A percentile compares a stretch with the other conserved stretches of the same genome.
Conservation (phyloP, 1,140 invertebrate genomes). For the Diorhabda sublineata region DNA sequence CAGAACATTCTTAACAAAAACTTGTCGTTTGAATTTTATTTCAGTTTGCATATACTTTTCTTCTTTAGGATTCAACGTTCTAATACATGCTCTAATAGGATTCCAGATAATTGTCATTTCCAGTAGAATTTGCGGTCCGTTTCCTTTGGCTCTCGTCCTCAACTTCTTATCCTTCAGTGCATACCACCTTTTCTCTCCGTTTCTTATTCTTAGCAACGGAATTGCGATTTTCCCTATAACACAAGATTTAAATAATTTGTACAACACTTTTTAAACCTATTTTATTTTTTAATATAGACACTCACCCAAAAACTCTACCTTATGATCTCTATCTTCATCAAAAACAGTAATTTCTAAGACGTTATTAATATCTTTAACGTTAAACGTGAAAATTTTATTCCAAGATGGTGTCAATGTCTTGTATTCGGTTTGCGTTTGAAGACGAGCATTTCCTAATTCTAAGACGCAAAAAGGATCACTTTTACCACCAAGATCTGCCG, state of each 20-base stretch:
- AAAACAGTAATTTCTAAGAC: conserved; percentile 95
- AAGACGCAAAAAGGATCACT: conserved; percentile 97
- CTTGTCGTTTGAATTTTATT: conserved; percentile 90
- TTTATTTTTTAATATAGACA: background rate
- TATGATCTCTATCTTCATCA: conserved; percentile 97
- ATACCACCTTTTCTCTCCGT: conserved; percentile 93
- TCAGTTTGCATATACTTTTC: conserved; percentile 93
- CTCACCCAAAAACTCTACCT: conserved; percentile 90
- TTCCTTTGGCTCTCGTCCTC: conserved; percentile 81
- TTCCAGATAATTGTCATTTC: conserved; percentile 94
- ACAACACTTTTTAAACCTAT: background rate
- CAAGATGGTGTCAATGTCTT: conserved; percentile 94
- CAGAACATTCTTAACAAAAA: conserved; percentile 92
- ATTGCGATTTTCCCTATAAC: conserved; percentile 66
- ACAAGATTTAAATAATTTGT: background rate
- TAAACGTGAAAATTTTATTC: conserved; percentile 98
- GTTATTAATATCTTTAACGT: conserved; percentile 96
- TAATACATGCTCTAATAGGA: conserved; percentile 79
- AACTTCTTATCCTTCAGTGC: conserved; percentile 96
- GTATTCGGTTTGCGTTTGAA: conserved; percentile 98
- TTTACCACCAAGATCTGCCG: conserved; percentile 88
- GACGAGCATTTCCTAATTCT: conserved; percentile 87
- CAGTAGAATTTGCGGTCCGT: conserved; percentile 82
- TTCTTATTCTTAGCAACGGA: conserved; percentile 81
- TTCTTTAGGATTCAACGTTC: conserved; percentile 93